Evolutionary conservation across 2,797 vertebrate species (phyloP).

Genomic region (Pagetopsis macropterus): DNA sequence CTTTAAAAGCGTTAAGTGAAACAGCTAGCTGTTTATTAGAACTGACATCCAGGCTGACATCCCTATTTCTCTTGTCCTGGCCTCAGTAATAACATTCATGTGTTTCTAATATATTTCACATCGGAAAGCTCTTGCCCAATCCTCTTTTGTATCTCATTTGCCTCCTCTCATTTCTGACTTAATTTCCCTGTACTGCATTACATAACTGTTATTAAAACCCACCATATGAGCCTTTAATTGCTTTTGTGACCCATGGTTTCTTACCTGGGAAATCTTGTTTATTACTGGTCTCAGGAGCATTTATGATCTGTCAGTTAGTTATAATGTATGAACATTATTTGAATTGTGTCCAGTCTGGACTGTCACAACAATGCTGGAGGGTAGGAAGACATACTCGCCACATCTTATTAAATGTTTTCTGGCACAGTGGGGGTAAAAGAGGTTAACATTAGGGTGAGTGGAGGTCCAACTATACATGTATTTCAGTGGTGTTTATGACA

Average conservation of each 20-base stretch:
- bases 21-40: neutral
- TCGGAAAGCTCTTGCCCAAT: neutral
- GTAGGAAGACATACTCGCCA: neutral
- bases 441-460: neutral
- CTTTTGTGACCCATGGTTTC: constrained; percentile 19
- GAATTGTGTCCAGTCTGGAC: neutral
- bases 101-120: constrained; percentile 4
- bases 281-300: constrained; percentile 13
- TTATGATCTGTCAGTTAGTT: constrained; percentile 1
- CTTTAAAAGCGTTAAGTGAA: neutral
- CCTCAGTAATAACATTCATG: neutral
- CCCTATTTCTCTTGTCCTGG: neutral
- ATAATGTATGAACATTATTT: neutral
- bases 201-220: constrained; percentile 30
- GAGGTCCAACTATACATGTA: neutral
- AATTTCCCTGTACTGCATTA: constrained; percentile 17
- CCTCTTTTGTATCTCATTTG: constrained; percentile 1
- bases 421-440: neutral
- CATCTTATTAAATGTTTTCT: neutral
- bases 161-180: constrained; percentile 17
- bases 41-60: neutral
- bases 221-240: constrained; percentile 34
- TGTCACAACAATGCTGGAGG: neutral
- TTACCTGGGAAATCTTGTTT: constrained; percentile 28
- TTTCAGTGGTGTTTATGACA: neutral